Evolutionary conservation across 1,140 invertebrate genomes (phyloP), one percentile per base, ranked within the genome.

Genomic region (Marisa cornuarietis): DNA sequence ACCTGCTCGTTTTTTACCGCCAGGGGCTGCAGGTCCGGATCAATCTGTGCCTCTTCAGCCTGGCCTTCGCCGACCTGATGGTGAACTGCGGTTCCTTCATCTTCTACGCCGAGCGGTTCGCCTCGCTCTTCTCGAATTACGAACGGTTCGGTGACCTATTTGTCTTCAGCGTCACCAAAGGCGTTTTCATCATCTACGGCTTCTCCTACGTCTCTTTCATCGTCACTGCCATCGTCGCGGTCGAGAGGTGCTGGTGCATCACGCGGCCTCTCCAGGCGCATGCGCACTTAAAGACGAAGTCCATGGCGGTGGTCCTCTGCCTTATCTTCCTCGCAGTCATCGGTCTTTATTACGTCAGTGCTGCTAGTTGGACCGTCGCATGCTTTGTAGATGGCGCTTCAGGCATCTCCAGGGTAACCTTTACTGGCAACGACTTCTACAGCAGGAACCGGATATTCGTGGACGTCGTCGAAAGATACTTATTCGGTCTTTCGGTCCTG

Each of bases 1-100:
- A 54, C 71, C 51, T 73, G 71, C 51, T 54, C 24, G 72, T 62
- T 22, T 74, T 73, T 14, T 61, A 31, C 54, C n/a, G 58, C 18
- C 72, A 62, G 22, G 54, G 54, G 10, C n/a, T 62, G n/a, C 22
- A 61, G 13, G 52, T 31, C 10, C 72, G 72, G 8, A 61, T 74
- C n/a, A 74, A 74, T 31, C 54, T 74, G 0, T 74, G 72, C 24
- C 54, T 74, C 7, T 74, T 74, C 54, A 7, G 52, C 13, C n/a
- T 61, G 54, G 54, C 51, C 6, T 0, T 31, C 10, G 24, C 72
- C 11, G 72, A 74, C 52, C 6, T 14, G 1, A 13, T 74, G 20
- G 31, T 24, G 7, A 31, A 61, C 18, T 61, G 11, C n/a, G 20
- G 24, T n/a, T n/a, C 51, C 22, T 6, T 74, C 52, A 24, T 74